These are phyloP conservation scores for Apus apus DNA, from an alignment of 2,113 vertebrate species.

Conservation along the genomic window DNA sequence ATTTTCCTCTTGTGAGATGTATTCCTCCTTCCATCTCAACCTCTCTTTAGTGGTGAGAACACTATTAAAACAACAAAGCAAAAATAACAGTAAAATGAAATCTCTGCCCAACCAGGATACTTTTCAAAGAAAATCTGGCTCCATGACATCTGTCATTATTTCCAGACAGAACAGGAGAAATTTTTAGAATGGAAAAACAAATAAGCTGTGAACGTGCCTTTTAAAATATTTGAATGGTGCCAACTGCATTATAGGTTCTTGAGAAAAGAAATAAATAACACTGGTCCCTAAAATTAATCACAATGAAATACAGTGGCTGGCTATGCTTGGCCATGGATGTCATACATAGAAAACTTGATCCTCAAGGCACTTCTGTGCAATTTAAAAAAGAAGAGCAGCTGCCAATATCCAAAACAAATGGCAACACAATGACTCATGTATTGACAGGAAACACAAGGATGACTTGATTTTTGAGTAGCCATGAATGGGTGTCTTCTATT, in stretches of 20 bases:
- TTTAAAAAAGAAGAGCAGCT: background rate
- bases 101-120: background rate
- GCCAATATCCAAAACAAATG: background rate
- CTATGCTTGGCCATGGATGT: background rate
- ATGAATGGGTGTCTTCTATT: background rate
- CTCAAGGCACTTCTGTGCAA: background rate
- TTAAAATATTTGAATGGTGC: background rate
- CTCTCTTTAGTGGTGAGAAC: background rate
- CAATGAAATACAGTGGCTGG: background rate
- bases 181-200: background rate
- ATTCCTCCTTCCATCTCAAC: background rate
- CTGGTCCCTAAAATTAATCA: background rate
- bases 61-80: background rate
- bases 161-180: background rate
- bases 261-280: background rate
- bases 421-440: background rate
- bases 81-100: background rate
- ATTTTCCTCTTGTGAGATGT: background rate
- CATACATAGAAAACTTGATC: background rate
- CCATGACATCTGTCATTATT: background rate
- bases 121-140: background rate
- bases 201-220: background rate
- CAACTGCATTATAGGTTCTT: background rate
- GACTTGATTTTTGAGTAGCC: background rate
- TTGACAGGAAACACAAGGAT: background rate